Evolutionary conservation across 2,888 invertebrate genomes (phyloP), one percentile per base, ranked within the genome.

Genomic region (Eupithecia pulchellata): DNA sequence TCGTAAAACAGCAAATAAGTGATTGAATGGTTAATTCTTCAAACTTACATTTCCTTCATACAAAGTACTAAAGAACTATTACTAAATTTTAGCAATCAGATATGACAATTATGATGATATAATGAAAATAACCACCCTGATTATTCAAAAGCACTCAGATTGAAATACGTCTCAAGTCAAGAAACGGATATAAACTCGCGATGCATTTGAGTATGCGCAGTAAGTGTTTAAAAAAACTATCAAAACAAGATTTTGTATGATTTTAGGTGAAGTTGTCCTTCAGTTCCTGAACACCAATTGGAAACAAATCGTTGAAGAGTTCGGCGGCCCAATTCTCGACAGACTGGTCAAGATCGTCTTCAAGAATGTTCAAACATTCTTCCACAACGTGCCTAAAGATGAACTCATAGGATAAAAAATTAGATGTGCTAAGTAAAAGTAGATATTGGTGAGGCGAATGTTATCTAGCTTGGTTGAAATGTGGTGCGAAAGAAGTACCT

Each of bases 201-300:
- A n/a, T n/a, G n/a, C n/a, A n/a, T n/a, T n/a, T n/a, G n/a, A n/a
- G n/a, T n/a, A n/a, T n/a, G n/a, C n/a, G n/a, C n/a, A n/a, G n/a
- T n/a, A n/a, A n/a, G n/a, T n/a, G n/a, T n/a, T n/a, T n/a, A n/a
- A 36, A 11, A 36, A 36, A 36, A 13, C 1, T 13, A 2, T 36
- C 36, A 14, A 36, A 14, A 0, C 36, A 36, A 14, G 13, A 14
- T 29, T 13, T 29, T 29, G 9, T 61, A 34, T 61, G 30, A 8
- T 75, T 68, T 69, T 78, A 91, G 91, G 90, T 85, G 74, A 90
- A 78, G 83, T 86, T 2, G 89, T 91, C n/a, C 77, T 91, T 25
- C 74, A 68, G 30, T 91, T 92, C 74, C 74, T 92, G 27, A 92
- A 91, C 65, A 82, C 83, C 72, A 91, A 91, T 71, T 91, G 89